Evolutionary conservation across 1,140 invertebrate genomes (phyloP).

Genomic region (Holotrichia oblita): DNA sequence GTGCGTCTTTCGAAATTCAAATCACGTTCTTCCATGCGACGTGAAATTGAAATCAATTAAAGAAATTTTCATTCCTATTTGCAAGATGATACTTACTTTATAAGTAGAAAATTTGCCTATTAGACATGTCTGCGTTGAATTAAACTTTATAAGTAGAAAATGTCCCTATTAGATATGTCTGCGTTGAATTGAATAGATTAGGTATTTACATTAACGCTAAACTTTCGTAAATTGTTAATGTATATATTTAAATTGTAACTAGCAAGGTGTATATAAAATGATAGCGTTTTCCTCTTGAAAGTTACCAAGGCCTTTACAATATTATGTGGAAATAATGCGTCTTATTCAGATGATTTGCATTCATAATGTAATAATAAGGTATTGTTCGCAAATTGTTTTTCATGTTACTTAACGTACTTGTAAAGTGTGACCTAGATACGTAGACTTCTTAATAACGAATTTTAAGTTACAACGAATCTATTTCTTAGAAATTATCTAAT

Average conservation of each 20-base stretch:
- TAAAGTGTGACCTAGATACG: neutral
- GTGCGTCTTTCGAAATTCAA: neutral
- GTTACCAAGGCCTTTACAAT: neutral
- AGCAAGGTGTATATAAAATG: neutral
- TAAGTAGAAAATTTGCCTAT: neutral
- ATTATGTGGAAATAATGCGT: neutral
- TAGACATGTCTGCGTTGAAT: neutral
- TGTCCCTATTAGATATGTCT: neutral
- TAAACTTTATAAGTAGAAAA: neutral
- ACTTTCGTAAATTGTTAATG: neutral
- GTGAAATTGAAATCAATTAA: conserved; percentile 6
- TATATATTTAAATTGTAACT: neutral
- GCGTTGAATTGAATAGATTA: neutral
- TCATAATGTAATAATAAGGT: conserved; percentile 15
- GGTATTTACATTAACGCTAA: neutral
- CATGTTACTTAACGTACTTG: neutral
- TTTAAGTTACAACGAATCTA: neutral
- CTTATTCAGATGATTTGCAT: conserved; percentile 8
- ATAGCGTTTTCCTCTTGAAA: neutral
- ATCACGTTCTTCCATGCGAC: neutral
- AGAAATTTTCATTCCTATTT: neutral
- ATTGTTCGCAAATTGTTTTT: neutral
- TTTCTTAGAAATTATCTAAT: neutral
- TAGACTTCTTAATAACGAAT: neutral
- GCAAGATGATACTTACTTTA: conserved; percentile 15